These are phyloP conservation scores for Cryptotis parvus DNA, from an alignment of 2,113 vertebrate species.

Conservation along the genomic window DNA sequence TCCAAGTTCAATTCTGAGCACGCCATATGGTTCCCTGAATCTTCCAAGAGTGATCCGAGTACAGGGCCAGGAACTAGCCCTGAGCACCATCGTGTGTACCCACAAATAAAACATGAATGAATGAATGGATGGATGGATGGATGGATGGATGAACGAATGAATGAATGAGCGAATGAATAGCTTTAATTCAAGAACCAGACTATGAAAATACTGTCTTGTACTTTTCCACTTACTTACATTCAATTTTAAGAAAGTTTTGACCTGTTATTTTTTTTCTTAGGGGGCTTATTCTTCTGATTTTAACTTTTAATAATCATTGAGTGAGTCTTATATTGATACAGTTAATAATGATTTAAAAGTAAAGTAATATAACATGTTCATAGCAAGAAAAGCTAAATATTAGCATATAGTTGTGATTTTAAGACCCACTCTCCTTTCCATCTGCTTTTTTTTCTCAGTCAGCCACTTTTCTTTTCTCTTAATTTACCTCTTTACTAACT, in stretches of 20 bases:
- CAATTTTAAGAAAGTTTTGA: neutral
- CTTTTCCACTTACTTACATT: neutral
- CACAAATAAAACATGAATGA: too few species aligned
- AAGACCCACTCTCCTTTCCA: neutral
- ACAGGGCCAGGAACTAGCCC: too few species aligned
- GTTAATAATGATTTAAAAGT: slow-evolving; percentile 14
- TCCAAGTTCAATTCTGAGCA: too few species aligned
- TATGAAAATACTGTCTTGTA: neutral
- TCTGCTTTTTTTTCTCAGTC: slow-evolving; percentile 5
- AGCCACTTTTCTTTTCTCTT: neutral
- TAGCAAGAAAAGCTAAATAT: neutral
- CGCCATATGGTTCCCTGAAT: too few species aligned
- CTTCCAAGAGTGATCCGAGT: too few species aligned
- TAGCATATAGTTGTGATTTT: neutral
- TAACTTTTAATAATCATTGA: slow-evolving; percentile 3
- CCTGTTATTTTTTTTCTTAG: neutral
- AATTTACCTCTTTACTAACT: neutral
- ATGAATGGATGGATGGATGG: too few species aligned
- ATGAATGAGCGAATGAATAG: too few species aligned
- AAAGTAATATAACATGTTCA: neutral
- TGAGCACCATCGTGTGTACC: too few species aligned
- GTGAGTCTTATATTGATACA: neutral
- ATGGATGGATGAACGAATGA: too few species aligned
- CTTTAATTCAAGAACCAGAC: neutral
- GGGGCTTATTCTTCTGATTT: neutral